These are phyloP conservation scores for Plumapathes pennacea DNA, from an alignment of 92 coral and sea anemone species.

Conservation along the genomic window DNA sequence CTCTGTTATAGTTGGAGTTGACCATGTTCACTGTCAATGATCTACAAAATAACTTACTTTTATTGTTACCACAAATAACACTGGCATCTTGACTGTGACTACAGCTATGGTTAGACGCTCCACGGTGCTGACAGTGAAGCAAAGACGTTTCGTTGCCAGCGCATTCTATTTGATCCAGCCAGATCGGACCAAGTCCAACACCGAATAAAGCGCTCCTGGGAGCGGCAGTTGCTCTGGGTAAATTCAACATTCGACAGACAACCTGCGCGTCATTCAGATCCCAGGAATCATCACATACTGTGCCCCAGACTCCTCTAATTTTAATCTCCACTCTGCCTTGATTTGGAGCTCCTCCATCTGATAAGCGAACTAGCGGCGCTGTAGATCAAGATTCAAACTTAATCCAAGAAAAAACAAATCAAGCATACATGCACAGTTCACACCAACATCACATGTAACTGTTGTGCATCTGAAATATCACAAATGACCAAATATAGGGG, in stretches of 20 bases:
- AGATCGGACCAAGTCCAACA: slow-evolving; percentile 4
- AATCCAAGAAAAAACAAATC: too few relatives aligned
- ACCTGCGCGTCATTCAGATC: slow-evolving; percentile 46
- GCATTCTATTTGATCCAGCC: slow-evolving; percentile 30
- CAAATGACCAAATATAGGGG: too few relatives aligned
- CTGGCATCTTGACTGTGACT: slow-evolving; percentile 28
- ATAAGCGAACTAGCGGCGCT: slow-evolving; percentile 42
- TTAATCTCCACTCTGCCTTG: slow-evolving; percentile 59
- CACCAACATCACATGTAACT: too few relatives aligned
- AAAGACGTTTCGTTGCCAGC: slow-evolving; percentile 48
- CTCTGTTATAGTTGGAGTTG: too few relatives aligned
- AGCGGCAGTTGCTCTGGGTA: slow-evolving; percentile 35
- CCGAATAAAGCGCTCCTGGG: slow-evolving; percentile 38
- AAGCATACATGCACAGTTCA: too few relatives aligned
- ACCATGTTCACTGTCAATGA: too few relatives aligned
- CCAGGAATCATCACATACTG: slow-evolving; percentile 47
- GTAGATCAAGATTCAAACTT: too few relatives aligned
- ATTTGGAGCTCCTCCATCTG: slow-evolving; percentile 41
- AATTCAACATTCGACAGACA: slow-evolving; percentile 60
- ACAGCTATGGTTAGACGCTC: slow-evolving; percentile 2
- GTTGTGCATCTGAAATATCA: too few relatives aligned
- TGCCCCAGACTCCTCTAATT: slow-evolving; percentile 41
- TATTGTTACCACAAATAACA: slow-evolving; percentile 13
- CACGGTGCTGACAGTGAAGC: slow-evolving; percentile 23
- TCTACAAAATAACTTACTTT: too few relatives aligned